Base-by-base conservation (phyloP, 2,113 vertebrate species). In the Potamarius usumacintae region DNA sequence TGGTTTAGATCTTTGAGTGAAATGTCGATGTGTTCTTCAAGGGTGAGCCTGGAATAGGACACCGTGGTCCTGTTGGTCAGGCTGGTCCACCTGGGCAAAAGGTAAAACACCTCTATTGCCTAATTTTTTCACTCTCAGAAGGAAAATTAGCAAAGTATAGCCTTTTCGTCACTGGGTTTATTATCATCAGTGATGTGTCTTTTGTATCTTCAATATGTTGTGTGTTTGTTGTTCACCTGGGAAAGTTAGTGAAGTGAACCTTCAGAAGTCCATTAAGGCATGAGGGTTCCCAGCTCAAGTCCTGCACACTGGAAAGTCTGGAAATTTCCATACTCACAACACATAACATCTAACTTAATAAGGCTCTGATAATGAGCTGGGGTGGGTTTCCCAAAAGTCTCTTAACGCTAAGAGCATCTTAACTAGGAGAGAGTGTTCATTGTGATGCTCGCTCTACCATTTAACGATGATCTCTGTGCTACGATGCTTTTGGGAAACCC, bases 41-140 rank as follows among this genome's bases (percentile, higher is more conserved):
- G 97, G 97, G 97, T 65, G 97, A 98, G 65, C 96, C 97, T 22
- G 97, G 97, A 63, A 94, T 93, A 57, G 97, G 97, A 11, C 94
- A 97, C 91, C 94, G 97, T 90, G 97, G 97, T 15, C 96, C 97
- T 0, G 27, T 91, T 57, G 97, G 97, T 69, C 97, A 97, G 67
- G 95, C 97, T 48, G 97, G 97, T 60, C 91, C 95, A 83, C 96
- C 97, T 7, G 97, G 97, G 72, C 92, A 93, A 15, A 98, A 97
- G 96, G 97, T 97, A 20, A 83, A 8, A 18, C 34, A 69, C 14
- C 50, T 2, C 48, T 2, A 86, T 78, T 50, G 7, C 9, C 42
- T 4, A 10, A 52, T 25, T 52, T 48, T 76, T 25, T 50, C 18
- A 17, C 30, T 34, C 12, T 17, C 12, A 30, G 10, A 27, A 65